Evolutionary conservation across 2,888 invertebrate species (phyloP), one percentile per base, ranked within the genome.

Genomic region (Volucella bombylans): DNA sequence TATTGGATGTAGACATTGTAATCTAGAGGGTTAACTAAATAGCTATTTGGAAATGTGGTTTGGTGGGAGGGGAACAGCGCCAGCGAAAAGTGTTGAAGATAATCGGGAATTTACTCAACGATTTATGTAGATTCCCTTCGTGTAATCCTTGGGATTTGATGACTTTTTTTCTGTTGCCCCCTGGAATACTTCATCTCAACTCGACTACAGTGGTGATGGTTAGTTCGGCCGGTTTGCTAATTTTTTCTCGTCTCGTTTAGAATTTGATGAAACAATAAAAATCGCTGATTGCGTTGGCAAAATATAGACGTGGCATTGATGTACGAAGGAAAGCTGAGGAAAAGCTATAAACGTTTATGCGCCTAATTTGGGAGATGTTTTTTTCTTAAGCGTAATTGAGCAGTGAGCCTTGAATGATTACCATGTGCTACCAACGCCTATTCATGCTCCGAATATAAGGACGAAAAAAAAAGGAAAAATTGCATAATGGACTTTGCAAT

Each of bases 121-220:
- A 80, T 74, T 83, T 80, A 83, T 83, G 83, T 59, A 80, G 80
- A 83, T 83, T 83, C 67, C 54, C 73, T 57, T 55, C 23, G 69
- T 61, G 71, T 79, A 79, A 79, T 79, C 72, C 59, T 23, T 2
- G n/a, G 52, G 65, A 72, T 72, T 65, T 72, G 50, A 39, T 50
- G 78, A 71, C 64, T 78, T 71, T 64, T 71, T 50, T 31, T 31
- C 31, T 31, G 31, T 31, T 31, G 31, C 31, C 31, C 31, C 31
- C 1, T 0, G 2, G 15, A 69, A 62, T 77, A 69, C 69, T 77
- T 77, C 55, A 62, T 69, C 71, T 54, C 41, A n/a, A 14, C 45
- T 54, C 14, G 68, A 69, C 69, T 15, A 72, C 15, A 12, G 52
- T 45, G 41, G 50, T n/a, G 18, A n/a, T 49, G n/a, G 12, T 15